These are phyloP conservation scores for Calephelis virginiensis DNA, from an alignment of 1,140 invertebrate species.

Conservation along the genomic window DNA sequence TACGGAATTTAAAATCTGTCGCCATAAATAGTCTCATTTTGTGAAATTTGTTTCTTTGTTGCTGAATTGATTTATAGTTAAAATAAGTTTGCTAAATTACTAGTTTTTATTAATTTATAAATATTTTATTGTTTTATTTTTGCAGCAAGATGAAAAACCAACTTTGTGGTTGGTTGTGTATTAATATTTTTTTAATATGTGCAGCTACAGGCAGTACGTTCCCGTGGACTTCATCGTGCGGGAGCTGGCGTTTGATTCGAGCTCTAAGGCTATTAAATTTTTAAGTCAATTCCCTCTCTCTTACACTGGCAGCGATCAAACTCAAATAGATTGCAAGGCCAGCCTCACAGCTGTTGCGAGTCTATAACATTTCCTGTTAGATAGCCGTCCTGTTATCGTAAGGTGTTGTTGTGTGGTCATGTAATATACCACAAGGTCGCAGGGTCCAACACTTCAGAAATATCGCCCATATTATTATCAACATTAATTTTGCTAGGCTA, in stretches of 20 bases:
- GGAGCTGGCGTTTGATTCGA: constrained; percentile 91
- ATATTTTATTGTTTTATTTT: not conserved
- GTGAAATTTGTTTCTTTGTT: no score
- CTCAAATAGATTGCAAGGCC: constrained; percentile 91
- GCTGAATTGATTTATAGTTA: no score
- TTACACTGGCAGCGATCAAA: constrained; percentile 84
- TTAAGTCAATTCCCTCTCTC: constrained; percentile 88
- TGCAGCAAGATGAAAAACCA: constrained; percentile 5
- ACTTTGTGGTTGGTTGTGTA: constrained; percentile 50
- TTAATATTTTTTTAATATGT: constrained; percentile 80
- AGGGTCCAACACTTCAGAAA: constrained; percentile 36
- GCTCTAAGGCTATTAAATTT: constrained; percentile 91
- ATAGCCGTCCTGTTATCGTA: constrained; percentile 59
- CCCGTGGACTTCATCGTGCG: constrained; percentile 90
- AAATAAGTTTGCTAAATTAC: no score
- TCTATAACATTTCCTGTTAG: constrained; percentile 73
- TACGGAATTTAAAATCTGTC: no score
- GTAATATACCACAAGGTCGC: constrained; percentile 49
- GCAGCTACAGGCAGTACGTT: constrained; percentile 95
- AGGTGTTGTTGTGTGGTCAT: constrained; percentile 65
- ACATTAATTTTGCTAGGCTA: constrained; percentile 61
- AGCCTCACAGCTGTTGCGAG: constrained; percentile 82
- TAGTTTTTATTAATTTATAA: no score
- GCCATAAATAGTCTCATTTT: no score
- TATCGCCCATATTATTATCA: constrained; percentile 36